These are phyloP conservation scores for Mizuhopecten yessoensis DNA, from an alignment of 1,140 invertebrate species.

Conservation along the genomic window DNA sequence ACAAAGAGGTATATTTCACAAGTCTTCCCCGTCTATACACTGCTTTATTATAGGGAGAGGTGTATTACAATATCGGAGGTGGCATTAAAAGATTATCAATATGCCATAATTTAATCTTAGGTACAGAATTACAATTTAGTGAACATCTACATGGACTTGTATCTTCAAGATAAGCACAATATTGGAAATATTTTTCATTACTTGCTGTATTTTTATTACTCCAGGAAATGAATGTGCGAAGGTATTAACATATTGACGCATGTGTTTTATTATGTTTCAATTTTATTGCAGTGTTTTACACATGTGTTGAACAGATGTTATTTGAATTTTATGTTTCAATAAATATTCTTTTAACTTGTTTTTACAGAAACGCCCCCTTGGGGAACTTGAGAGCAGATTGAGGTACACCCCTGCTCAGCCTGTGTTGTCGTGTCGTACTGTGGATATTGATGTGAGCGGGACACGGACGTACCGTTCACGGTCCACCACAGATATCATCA, in stretches of 20 bases:
- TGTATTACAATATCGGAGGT: neutral
- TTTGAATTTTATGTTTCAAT: too few relatives aligned
- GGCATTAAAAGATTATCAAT: neutral
- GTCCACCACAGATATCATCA: slow-evolving; percentile 76
- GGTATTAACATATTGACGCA: neutral
- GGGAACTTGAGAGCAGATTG: slow-evolving; percentile 74
- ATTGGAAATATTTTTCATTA: neutral
- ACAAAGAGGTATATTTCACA: neutral
- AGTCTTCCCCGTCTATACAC: neutral
- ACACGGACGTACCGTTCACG: slow-evolving; percentile 77
- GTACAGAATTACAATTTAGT: neutral
- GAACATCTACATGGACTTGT: neutral
- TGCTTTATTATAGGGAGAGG: too few relatives aligned
- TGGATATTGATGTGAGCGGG: slow-evolving; percentile 76
- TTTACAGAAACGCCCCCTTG: slow-evolving; percentile 77
- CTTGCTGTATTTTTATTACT: too few relatives aligned
- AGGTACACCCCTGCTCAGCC: slow-evolving; percentile 75
- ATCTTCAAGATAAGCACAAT: too few relatives aligned
- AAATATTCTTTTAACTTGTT: slow-evolving; percentile 34
- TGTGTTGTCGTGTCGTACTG: slow-evolving; percentile 76
- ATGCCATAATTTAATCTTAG: neutral
- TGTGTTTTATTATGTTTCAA: slow-evolving; percentile 21
- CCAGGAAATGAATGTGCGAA: neutral
- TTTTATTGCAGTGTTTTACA: neutral
- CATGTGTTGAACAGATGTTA: slow-evolving; percentile 23